A percentile compares a stretch with the other conserved stretches of the same genome.
These are phyloP conservation scores for Phaethornis superciliosus DNA, from an alignment of 2,113 vertebrate species.

Conservation along the genomic window DNA sequence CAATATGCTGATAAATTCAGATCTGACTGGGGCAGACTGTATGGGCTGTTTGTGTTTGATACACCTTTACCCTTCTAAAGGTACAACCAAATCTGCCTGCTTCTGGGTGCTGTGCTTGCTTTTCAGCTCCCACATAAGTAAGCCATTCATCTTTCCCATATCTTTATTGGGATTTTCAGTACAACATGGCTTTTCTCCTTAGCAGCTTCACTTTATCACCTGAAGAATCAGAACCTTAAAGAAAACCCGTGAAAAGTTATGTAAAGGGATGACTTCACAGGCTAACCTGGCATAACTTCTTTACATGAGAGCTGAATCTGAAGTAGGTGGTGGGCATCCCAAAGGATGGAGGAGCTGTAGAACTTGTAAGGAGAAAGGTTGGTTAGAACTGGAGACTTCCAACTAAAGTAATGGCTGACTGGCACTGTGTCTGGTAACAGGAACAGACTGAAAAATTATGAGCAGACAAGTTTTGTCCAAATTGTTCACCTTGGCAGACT, in stretches of 20 bases:
- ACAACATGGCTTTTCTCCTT: neutral
- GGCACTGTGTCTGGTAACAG: accelerated
- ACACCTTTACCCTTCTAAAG: neutral
- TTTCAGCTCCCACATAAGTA: neutral
- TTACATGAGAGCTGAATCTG: neutral
- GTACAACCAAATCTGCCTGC: neutral
- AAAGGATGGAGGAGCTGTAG: neutral
- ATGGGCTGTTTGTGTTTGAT: neutral
- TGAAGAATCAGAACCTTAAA: neutral
- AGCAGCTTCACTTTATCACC: neutral
- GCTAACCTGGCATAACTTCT: neutral
- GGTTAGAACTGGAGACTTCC: neutral
- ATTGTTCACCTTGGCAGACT: neutral
- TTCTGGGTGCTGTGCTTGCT: neutral
- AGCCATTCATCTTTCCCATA: neutral
- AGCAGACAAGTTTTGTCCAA: neutral
- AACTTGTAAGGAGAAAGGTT: neutral
- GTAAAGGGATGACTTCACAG: neutral
- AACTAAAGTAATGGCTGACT: no score
- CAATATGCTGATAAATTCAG: neutral
- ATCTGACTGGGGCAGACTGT: neutral
- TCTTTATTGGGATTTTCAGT: neutral
- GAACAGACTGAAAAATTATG: neutral
- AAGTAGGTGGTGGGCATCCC: neutral
- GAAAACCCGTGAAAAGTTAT: neutral